Conservation (phyloP, 2,888 invertebrate species). For the Drosophila yooni region DNA sequence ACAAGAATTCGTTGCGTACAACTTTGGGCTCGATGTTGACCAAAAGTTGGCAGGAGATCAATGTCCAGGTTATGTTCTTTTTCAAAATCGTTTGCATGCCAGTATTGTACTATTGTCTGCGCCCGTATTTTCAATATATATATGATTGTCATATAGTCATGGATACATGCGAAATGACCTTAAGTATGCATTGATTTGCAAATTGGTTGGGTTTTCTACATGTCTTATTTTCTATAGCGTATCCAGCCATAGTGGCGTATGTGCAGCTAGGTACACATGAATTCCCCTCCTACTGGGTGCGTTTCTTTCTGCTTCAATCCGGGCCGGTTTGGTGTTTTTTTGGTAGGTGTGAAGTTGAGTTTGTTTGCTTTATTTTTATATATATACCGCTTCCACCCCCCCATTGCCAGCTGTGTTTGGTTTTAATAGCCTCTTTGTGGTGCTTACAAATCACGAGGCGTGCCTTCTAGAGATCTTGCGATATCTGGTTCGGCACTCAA, state of each 20-base stretch:
- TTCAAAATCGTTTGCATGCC: conserved; percentile 67
- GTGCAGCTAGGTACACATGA: conserved; percentile 52
- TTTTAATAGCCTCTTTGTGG: conserved; percentile 75
- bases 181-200: conserved; percentile 40
- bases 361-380: background rate
- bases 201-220: background rate
- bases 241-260: conserved; percentile 63
- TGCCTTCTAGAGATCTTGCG: conserved; percentile 69
- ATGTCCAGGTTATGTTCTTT: conserved; percentile 71
- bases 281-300: conserved; percentile 59
- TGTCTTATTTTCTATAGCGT: conserved; percentile 39
- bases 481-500: conserved; percentile 66
- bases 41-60: conserved; percentile 55
- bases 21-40: conserved; percentile 47
- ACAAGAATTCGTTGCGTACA: conserved; percentile 40
- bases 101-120: conserved; percentile 57
- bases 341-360: conserved; percentile 24
- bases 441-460: conserved; percentile 67
- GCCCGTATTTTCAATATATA: conserved; percentile 69
- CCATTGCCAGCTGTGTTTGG: conserved; percentile 61
- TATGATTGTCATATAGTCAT: conserved; percentile 59
- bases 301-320: conserved; percentile 61
- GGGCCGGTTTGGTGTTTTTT: conserved; percentile 70
- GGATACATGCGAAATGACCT: conserved; percentile 63
- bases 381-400: background rate